Evolutionary conservation across 2,888 invertebrate genomes (phyloP), one percentile per base, ranked within the genome.

Genomic region (Lucinisca nassula): DNA sequence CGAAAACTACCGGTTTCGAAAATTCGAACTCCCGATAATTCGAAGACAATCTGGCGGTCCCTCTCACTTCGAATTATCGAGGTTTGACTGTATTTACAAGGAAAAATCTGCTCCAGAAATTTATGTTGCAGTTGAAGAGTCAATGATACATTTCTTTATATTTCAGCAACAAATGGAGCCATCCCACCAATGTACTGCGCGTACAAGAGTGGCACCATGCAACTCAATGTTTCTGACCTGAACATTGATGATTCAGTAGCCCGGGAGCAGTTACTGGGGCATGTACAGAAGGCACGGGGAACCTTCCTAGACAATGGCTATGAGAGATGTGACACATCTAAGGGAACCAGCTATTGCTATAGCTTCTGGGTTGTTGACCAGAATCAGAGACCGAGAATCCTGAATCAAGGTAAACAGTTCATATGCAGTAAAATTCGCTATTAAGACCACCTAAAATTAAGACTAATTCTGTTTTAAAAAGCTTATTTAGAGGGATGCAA

Each of bases 161-260:
- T 55, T 78, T 8, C 78, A 78, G 74, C 12, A 10, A 40, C 55
- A 72, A 37, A 73, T 74, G 74, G 24, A 24, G 32, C 10, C 12
- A n/a, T 55, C 1, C 45, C 37, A 35, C 82, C 82, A n/a, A 82
- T 84, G 12, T 86, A 73, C 80, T 89, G 89, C 40, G 84, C 86
- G n/a, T 89, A 84, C 74, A 84, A 84, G 75, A 77, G 82, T 85
- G 86, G 82, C 51, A 45, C 79, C 35, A 78, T 84, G 55, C 37
- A 45, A 37, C 51, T 76, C 12, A 85, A 84, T 49, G 74, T 78
- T 17, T 86, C 86, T 38, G 58, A 45, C 1, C 30, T 74, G 24
- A 49, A 27, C 40, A 35, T 40, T 12, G 78, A 35, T 21, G 67
- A 88, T 27, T 70, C 51, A 32, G 79, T 58, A 17, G 37, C 58